phyloP scores from a whole-genome alignment of 2,888 invertebrate species.

The Eupithecia dodoneata region DNA sequence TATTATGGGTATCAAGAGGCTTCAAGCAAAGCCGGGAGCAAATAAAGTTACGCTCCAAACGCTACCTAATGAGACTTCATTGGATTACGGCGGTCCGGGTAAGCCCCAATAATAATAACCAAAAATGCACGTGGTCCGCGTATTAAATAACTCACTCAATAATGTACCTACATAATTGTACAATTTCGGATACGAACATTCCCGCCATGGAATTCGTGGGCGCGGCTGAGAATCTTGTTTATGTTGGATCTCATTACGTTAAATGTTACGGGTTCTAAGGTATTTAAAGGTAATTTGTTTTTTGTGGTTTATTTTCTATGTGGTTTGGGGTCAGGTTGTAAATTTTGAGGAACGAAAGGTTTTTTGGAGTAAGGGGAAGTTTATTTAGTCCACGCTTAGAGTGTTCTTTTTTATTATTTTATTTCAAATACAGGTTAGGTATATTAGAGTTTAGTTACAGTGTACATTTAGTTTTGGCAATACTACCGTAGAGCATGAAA shows the following conservation, averaged over 20 bases:
- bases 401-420: not conserved
- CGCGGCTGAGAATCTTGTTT: constrained; percentile 59
- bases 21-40: constrained; percentile 71
- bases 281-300: constrained; percentile 57
- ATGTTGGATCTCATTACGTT: constrained; percentile 76
- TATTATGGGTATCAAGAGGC: constrained; percentile 74
- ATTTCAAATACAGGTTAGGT: not conserved
- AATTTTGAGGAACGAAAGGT: constrained; percentile 29
- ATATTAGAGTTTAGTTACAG: no score
- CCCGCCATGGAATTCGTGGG: constrained; percentile 52
- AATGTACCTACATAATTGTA: constrained; percentile 16
- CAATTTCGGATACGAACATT: constrained; percentile 44
- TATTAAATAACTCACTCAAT: constrained; percentile 82
- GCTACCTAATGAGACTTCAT: constrained; percentile 80
- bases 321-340: constrained; percentile 32
- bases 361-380: constrained; percentile 6
- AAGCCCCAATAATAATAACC: constrained; percentile 81
- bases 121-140: constrained; percentile 80
- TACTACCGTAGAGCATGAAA: no score
- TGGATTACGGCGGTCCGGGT: constrained; percentile 77
- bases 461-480: no score
- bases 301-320: constrained; percentile 29
- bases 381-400: not conserved
- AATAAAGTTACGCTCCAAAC: constrained; percentile 78
- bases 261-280: constrained; percentile 63